Base-by-base conservation (phyloP, 1,140 invertebrate genomes). In the Plutomurus gul region DNA sequence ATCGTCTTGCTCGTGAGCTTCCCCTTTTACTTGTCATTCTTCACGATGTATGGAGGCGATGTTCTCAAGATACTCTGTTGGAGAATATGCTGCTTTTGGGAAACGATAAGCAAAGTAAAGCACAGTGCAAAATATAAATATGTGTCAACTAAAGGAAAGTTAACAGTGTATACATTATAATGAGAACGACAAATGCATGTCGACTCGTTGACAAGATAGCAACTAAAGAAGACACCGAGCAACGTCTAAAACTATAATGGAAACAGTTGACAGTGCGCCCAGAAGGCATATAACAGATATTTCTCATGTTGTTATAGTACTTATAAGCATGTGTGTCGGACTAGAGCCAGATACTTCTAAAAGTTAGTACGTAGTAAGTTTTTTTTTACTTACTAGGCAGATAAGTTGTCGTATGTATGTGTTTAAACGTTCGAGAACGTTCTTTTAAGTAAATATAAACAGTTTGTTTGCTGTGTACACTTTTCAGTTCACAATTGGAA, bases 171-270 rank as follows among this genome's bases (percentile, higher is more conserved):
- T 30, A 30, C 36, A 65, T 65, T 65, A 27, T 65, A 65, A 25
- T 65, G 36, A 65, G 25, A 33, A 65, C 36, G 56, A 65, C 56
- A 65, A 65, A 65, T 27, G 56, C 56, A 65, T 30, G 27, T 65
- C 56, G 27, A 30, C 56, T 33, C 13, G 25, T 33, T 25, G 7
- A 65, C 30, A 65, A 65, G 56, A 33, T 65, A 43, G 39, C 39
- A 65, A 65, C 13, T 33, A 60, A 16, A 60, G 33, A 25, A 30
- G 10, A 22, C 33, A 51, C 4, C 27, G n/a, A n/a, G n/a, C n/a
- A n/a, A n/a, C n/a, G n/a, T n/a, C n/a, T n/a, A n/a, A n/a, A n/a
- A n/a, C n/a, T n/a, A n/a, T n/a, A n/a, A n/a, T n/a, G n/a, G n/a
- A n/a, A n/a, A n/a, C n/a, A n/a, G n/a, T n/a, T n/a, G n/a, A n/a